Evolutionary conservation across 1,140 invertebrate species (phyloP).

Genomic region (Macrobrachium nipponense): DNA sequence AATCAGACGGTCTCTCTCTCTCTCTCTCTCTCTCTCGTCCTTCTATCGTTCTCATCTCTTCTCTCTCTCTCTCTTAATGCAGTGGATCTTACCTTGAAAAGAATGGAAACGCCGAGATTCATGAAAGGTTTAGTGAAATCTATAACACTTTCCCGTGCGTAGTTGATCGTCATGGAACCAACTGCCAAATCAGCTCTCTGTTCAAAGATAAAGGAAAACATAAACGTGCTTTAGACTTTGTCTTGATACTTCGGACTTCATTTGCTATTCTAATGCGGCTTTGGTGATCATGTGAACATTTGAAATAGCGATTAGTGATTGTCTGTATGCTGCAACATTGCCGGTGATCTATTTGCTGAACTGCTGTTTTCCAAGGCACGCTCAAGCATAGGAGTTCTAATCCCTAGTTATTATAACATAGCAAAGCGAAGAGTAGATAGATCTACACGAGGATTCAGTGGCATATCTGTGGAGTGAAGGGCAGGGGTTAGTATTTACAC

Average conservation of each 20-base stretch:
- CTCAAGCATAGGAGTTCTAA: no score
- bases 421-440: no score
- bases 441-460: no score
- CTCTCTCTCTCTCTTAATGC: not conserved
- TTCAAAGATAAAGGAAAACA: constrained; percentile 59
- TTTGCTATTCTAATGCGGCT: no score
- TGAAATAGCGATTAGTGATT: no score
- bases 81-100: constrained; percentile 79
- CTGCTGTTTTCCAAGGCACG: no score
- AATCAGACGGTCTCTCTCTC: constrained; percentile 14
- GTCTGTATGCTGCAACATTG: no score
- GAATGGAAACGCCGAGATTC: constrained; percentile 88
- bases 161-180: constrained; percentile 94
- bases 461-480: no score
- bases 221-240: not conserved
- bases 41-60: constrained; percentile 12
- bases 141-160: constrained; percentile 92
- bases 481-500: no score
- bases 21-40: constrained; percentile 27
- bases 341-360: no score
- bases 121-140: constrained; percentile 96
- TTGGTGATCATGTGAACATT: not conserved
- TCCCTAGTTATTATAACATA: no score
- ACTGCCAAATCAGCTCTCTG: constrained; percentile 91
- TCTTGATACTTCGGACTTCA: no score